Evolutionary conservation across 2,888 invertebrate species (phyloP), one percentile per base, ranked within the genome.

Genomic region (Parochlus steinenii): DNA sequence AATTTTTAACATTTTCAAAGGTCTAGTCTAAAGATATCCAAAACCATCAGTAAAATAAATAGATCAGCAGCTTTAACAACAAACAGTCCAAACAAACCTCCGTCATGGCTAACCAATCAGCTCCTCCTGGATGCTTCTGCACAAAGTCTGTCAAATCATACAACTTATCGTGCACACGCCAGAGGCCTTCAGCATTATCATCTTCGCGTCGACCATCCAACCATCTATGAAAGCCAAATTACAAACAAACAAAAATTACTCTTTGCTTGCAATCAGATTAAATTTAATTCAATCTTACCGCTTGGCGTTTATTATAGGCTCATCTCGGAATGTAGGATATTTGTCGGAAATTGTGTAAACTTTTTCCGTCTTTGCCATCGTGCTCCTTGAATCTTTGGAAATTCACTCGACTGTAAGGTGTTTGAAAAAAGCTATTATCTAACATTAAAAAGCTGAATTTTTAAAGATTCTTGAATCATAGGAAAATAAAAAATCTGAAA

Each of bases 111-210:
- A 85, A 48, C 83, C 83, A 86, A 50, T 77, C 74, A 1, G 62
- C 47, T 2, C 92, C 86, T 22, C 90, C 89, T 1, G 93, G 95
- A 64, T 95, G 95, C 28, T 61, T 65, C 4, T 71, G 55, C 5
- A 81, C 62, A 53, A 89, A 97, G 14, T 68, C 64, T 0, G 73
- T 72, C 16, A 97, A 65, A 57, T 95, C 86, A 54, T 93, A 95
- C 14, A 95, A 60, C 28, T 63, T 62, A 53, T 83, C 67, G 44
- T 75, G 64, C 14, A 85, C 66, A 43, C 85, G 65, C 85, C 85
- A 85, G 3, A 81, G 53, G n/a, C 70, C 71, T 51, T 80, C 78
- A 1, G 78, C 77, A 3, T 73, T 74, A 44, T 81, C 81, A 43
- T 74, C 71, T 45, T 61, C 51, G 11, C 64, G 62, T 48, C 76